Evolutionary conservation across 2,113 vertebrate genomes (phyloP).

Genomic region (Corynorhinus townsendii): DNA sequence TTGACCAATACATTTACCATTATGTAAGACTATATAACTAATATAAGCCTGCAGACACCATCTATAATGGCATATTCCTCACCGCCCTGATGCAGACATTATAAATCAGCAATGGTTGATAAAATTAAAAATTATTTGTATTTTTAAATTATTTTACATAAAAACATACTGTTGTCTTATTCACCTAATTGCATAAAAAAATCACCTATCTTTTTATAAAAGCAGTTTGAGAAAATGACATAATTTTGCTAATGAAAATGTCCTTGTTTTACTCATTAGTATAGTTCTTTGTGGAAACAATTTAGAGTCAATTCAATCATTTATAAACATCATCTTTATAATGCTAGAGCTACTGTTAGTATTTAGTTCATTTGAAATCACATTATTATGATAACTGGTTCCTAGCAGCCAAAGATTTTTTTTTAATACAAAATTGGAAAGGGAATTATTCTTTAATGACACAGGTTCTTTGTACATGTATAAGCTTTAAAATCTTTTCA

Average conservation of each 20-base stretch:
- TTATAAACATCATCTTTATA: conserved; percentile 23
- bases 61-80: neutral
- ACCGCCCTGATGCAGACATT: neutral
- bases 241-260: conserved; percentile 44
- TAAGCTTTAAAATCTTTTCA: conserved; percentile 35
- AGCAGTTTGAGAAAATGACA: conserved; percentile 14
- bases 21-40: neutral
- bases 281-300: neutral
- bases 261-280: conserved; percentile 12
- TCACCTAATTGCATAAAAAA: neutral
- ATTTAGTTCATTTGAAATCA: conserved; percentile 33
- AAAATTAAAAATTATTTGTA: conserved; percentile 19
- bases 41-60: neutral
- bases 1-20: neutral
- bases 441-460: conserved; percentile 11
- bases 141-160: conserved; percentile 23
- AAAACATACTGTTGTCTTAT: neutral
- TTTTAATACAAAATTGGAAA: conserved; percentile 12
- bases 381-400: neutral
- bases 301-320: conserved; percentile 28
- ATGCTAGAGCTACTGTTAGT: neutral
- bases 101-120: neutral
- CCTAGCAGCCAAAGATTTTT: neutral
- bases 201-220: neutral
- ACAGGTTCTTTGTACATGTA: neutral